Base-by-base conservation (phyloP, 2,888 invertebrate species). In the Caenorhabditis wallacei region DNA sequence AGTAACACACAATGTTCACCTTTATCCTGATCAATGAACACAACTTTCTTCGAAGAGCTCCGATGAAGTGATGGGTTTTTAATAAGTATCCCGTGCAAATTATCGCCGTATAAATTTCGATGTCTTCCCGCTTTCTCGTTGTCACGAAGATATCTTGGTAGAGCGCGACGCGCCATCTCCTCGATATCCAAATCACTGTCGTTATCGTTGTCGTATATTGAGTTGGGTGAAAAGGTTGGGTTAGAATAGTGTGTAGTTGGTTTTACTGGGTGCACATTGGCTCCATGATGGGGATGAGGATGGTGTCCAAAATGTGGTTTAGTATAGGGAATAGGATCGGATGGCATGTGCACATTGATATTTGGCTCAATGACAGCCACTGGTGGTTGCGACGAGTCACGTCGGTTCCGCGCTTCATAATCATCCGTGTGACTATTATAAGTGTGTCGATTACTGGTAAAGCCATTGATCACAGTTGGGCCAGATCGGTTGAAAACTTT, bases 381-480 rank as follows among this genome's bases (percentile, higher is more conserved):
- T 61, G 83, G 83, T 18, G 83, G 83, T 71, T 75, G 79, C 53
- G 80, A 80, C 13, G 79, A 82, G 37, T 83, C 80, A 30, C 83
- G 79, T 26, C 80, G 59, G 43, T 80, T 80, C 13, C 75, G 43
- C 18, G 74, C 66, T 10, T 79, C 72, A 63, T 74, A 69, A 57
- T 82, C 69, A 70, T 79, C 79, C 3, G 79, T 78, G 53, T 82
- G 82, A 79, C 79, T 79, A 64, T 82, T 82, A 24, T 82, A 82
- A 10, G 80, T 76, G 48, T 81, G 82, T 57, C 78, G 69, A 20
- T 82, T 81, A 30, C 76, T 81, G 16, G 75, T 84, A 74, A 85
- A 86, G n/a, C 87, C 87, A 71, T 87, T 84, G 46, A 85, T 71
- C 40, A 81, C 75, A 56, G 76, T 85, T 37, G 80, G 83, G 13